Percentiles rank a stretch among this genome's conserved stretches.
These are phyloP conservation scores for Phaenicophaeus curvirostris DNA, from an alignment of 2,797 vertebrate genomes.

Conservation along the genomic window DNA sequence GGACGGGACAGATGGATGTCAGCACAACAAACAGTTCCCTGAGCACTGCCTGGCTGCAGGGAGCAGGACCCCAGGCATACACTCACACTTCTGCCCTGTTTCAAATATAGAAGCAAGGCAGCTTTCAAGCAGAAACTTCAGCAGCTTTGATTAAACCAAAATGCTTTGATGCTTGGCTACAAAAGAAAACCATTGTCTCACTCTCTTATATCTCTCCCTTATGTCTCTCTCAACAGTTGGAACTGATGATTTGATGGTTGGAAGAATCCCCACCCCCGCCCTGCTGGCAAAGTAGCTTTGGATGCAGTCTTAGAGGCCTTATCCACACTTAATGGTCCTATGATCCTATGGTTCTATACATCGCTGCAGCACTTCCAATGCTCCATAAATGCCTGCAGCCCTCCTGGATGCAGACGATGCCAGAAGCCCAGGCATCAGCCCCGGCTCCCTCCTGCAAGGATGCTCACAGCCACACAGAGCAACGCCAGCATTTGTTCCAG, in stretches of 20 bases:
- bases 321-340: too few species aligned
- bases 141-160: not conserved
- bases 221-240: too few species aligned
- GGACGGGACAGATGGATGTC: not conserved
- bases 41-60: not conserved
- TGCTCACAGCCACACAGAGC: not conserved
- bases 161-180: not conserved
- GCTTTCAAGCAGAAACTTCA: not conserved
- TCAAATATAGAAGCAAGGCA: not conserved
- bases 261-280: too few species aligned
- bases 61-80: not conserved
- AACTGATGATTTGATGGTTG: too few species aligned
- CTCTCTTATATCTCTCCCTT: too few species aligned
- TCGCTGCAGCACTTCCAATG: not conserved
- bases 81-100: fast-evolving
- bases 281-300: too few species aligned
- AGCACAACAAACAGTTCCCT: fast-evolving
- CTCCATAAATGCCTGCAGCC: not conserved
- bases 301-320: too few species aligned
- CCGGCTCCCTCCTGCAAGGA: not conserved
- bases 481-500: not conserved
- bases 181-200: not conserved
- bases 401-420: not conserved
- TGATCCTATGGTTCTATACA: too few species aligned
- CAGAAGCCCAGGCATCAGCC: not conserved